Evolutionary conservation across 2,888 invertebrate genomes (phyloP), one percentile per base, ranked within the genome.

Genomic region (Petrolisthes manimaculis): DNA sequence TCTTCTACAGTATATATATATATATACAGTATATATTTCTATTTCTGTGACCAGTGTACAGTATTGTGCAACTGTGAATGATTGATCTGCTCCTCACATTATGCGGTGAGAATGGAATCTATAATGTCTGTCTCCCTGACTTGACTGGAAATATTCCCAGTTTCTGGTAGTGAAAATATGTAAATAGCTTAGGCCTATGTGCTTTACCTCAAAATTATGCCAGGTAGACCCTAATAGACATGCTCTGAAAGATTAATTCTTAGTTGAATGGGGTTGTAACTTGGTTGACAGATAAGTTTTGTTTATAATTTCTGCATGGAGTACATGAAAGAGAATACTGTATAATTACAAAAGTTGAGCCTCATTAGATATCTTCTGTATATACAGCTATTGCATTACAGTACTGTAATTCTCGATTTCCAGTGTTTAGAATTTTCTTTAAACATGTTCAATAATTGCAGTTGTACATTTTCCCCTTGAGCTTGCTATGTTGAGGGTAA

Each of bases 11-110:
- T 14, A 37, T 61, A 61, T 61, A 71, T 61, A 61, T 61, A 71
- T 37, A 71, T 71, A 71, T 71, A 61, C 61, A 61, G 37, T 61
- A 61, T 61, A 71, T 71, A 71, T 71, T 71, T 71, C 14, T 71
- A 71, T 71, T 71, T 21, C n/a, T n/a, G 71, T 37, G 37, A 37
- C 37, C 37, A 37, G 71, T n/a, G 18, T n/a, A n/a, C 6, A n/a
- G 71, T 61, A 9, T 71, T 71, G 71, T 71, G 71, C 37, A 37
- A 37, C 37, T 71, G 71, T 6, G 21, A n/a, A 71, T 71, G 71
- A 71, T 6, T 18, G 71, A 71, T 6, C 71, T 71, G n/a, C 14
- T 18, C 71, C 6, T 71, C 71, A 71, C 71, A 71, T n/a, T 71
- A 21, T 12, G 21, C 18, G 61, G 18, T 61, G 61, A 61, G 18